phyloP scores from a whole-genome alignment of 2,888 invertebrate species.

The Dynastes grantii region DNA sequence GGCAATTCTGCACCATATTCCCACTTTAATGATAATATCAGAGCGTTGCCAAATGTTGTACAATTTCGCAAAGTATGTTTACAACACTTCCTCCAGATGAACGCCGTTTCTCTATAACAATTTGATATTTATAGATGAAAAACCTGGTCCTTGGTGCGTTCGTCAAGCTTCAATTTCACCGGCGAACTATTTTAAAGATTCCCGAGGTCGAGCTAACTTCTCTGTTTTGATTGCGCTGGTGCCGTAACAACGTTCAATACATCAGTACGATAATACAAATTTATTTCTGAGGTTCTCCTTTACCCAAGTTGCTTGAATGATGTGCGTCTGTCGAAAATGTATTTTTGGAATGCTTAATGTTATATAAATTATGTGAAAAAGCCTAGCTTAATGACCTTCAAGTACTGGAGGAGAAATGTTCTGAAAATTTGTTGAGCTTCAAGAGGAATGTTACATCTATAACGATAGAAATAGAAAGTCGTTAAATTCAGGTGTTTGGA shows the following conservation, averaged over 20 bases:
- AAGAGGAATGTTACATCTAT: too few species aligned
- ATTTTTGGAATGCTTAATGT: conserved; percentile 25
- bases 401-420: too few species aligned
- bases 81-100: conserved; percentile 10
- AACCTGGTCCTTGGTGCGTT: conserved; percentile 20
- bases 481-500: too few species aligned
- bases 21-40: too few species aligned
- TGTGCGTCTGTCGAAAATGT: conserved; percentile 16
- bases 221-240: conserved; percentile 29
- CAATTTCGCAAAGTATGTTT: conserved; percentile 18
- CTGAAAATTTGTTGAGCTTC: too few species aligned
- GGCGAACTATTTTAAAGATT: conserved; percentile 37
- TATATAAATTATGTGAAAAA: conserved; percentile 9
- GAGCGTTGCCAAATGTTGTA: conserved; percentile 21
- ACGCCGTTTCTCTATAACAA: not conserved
- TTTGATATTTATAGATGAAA: conserved; percentile 34
- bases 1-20: too few species aligned
- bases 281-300: conserved; percentile 27
- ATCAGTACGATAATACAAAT: conserved; percentile 15
- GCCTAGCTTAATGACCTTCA: not conserved
- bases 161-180: conserved; percentile 42
- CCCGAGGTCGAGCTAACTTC: conserved; percentile 27
- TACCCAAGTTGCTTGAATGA: conserved; percentile 8
- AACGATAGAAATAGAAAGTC: too few species aligned
- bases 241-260: conserved; percentile 31